Conservation (phyloP, 2,113 vertebrate genomes). For the Mustela nigripes region DNA sequence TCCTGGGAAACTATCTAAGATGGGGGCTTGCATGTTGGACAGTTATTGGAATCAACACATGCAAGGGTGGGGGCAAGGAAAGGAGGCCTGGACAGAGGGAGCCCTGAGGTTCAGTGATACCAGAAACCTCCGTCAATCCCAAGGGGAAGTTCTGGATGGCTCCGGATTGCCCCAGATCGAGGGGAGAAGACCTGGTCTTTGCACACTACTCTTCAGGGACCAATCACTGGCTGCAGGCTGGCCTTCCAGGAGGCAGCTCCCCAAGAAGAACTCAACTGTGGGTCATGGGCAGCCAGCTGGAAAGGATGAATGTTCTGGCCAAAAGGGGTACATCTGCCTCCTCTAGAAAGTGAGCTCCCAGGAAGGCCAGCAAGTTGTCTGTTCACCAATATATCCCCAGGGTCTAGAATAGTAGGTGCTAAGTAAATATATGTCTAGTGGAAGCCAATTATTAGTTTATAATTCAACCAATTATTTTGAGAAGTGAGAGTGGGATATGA, state of each 20-base stretch:
- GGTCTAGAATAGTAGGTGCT: background rate
- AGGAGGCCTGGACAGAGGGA: background rate
- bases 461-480: slow-evolving; percentile 6
- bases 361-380: background rate
- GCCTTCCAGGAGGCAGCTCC: background rate
- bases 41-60: no score
- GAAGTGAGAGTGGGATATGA: background rate
- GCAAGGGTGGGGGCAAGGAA: background rate
- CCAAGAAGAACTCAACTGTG: background rate
- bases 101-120: background rate
- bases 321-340: background rate
- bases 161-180: background rate
- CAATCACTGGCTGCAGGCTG: background rate
- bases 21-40: background rate
- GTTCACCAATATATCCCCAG: no score
- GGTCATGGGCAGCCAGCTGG: background rate
- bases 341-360: background rate
- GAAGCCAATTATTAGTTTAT: background rate
- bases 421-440: background rate
- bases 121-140: background rate
- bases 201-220: background rate
- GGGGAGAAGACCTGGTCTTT: background rate
- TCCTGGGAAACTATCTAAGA: background rate
- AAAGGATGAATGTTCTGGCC: background rate
- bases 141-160: background rate